Percentiles rank a stretch among this genome's conserved stretches.
These are phyloP conservation scores for Pseudorhombus dupliciocellatus DNA, from an alignment of 2,113 vertebrate species.

Conservation along the genomic window DNA sequence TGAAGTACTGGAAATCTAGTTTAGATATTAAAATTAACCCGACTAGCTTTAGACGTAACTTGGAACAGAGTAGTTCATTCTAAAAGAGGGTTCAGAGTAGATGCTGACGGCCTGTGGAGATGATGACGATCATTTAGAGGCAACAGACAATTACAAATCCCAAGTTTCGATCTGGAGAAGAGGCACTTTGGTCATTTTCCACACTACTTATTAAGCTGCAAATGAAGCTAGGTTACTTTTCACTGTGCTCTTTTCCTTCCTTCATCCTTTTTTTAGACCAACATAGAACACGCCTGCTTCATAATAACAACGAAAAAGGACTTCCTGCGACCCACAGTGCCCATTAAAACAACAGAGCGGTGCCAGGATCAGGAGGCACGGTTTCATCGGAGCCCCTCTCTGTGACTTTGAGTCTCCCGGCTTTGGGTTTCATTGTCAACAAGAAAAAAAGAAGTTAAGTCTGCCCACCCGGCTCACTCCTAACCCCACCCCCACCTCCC, in stretches of 20 bases:
- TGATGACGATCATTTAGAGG: neutral
- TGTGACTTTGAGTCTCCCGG: constrained; percentile 61
- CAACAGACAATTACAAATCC: constrained; percentile 3
- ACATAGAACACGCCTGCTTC: constrained; percentile 35
- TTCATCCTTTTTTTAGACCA: constrained; percentile 17
- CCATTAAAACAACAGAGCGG: constrained; percentile 52
- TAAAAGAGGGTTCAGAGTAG: no score
- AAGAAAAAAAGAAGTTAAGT: constrained; percentile 49
- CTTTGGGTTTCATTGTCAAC: constrained; percentile 61
- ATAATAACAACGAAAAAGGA: constrained; percentile 55
- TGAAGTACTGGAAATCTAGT: no score
- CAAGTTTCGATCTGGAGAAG: neutral
- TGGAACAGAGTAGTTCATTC: no score
- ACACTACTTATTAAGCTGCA: constrained; percentile 29
- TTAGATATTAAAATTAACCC: no score
- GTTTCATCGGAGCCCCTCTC: constrained; percentile 60
- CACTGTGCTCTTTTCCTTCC: neutral
- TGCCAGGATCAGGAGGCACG: constrained; percentile 30
- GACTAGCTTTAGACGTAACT: no score
- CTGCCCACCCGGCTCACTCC: constrained; percentile 59
- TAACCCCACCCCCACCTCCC: constrained; percentile 32
- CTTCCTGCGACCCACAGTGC: constrained; percentile 54
- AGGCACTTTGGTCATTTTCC: neutral
- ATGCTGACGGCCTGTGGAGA: no score
- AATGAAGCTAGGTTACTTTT: constrained; percentile 18